Base-by-base conservation (phyloP, 2,797 vertebrate species). In the Gastrophryne carolinensis region DNA sequence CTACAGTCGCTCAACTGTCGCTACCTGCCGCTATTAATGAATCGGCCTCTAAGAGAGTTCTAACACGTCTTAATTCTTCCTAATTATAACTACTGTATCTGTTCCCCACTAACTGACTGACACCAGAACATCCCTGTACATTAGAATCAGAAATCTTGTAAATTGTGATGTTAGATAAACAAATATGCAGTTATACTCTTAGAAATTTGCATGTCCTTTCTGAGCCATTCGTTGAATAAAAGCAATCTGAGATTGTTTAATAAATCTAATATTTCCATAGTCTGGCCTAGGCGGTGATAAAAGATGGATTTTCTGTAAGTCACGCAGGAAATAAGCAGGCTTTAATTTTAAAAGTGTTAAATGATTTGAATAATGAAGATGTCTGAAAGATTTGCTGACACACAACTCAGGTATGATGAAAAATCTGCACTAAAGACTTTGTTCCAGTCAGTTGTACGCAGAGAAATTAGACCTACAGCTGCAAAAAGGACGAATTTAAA, bases 291-390 rank as follows among this genome's bases (percentile, higher is more conserved):
- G 17, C 29, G 26, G 39, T 54, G 54, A 26, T 30, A 50, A 56
- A 52, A 44, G 27, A 52, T 54, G 71, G 50, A 54, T 72, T 32
- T 24, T 27, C 65, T 56, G 58, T 62, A 72, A 64, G 64, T 56
- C 24, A 35, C n/a, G 27, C 26, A 27, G 47, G 58, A 35, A 69
- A 39, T 24, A 53, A 39, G 24, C 49, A 54, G 60, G 49, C 32
- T 73, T 63, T 73, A 73, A 73, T 73, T 73, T 63, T 54, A 68
- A 67, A 67, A 63, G 71, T 64, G 49, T 52, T 73, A 56, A 63
- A 73, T 73, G 53, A 62, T 72, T 68, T 72, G 58, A 72, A 72
- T 52, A 72, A 73, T 64, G 49, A 41, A 54, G 19, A 44, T 56
- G 71, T 63, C 71, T 23, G 47, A 24, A 54, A 68, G 19, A 37